Evolutionary conservation across 2,888 invertebrate species (phyloP).

Genomic region (Pedicia rivosa): DNA sequence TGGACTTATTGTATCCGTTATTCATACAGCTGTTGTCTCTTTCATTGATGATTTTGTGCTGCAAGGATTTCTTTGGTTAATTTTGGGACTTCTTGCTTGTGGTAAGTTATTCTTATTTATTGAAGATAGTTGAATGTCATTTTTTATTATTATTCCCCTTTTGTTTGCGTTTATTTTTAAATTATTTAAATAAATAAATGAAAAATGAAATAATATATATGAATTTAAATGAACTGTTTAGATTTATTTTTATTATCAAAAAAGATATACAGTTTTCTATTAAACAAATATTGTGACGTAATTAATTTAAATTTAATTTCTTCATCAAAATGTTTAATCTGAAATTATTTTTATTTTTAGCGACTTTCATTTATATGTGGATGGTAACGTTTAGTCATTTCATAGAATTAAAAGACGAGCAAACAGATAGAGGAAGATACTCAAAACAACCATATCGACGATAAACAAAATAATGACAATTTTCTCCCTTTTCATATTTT

Average conservation of each 20-base stretch:
- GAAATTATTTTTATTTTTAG: conserved; percentile 35
- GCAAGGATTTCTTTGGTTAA: conserved; percentile 41
- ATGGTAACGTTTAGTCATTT: conserved; percentile 72
- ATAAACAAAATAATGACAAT: conserved; percentile 14
- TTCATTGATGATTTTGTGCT: conserved; percentile 43
- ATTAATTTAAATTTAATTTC: not conserved
- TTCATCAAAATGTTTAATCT: not conserved
- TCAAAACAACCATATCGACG: conserved; percentile 50
- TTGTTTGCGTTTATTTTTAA: no score
- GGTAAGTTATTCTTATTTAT: conserved; percentile 34
- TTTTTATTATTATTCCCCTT: not conserved
- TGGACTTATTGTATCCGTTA: conserved; percentile 58
- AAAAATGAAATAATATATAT: no score
- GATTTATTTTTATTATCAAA: no score
- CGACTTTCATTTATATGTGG: conserved; percentile 66
- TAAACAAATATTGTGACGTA: not conserved
- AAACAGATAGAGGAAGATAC: conserved; percentile 54
- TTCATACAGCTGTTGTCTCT: conserved; percentile 61
- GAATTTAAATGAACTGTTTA: no score
- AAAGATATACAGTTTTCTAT: no score
- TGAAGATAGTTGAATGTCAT: not conserved
- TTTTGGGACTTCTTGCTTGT: conserved; percentile 42
- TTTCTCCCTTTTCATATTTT: no score
- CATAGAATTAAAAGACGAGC: conserved; percentile 50
- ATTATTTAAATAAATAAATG: no score